Base-by-base conservation (phyloP, 2,113 vertebrate genomes). In the Gymnogyps californianus region DNA sequence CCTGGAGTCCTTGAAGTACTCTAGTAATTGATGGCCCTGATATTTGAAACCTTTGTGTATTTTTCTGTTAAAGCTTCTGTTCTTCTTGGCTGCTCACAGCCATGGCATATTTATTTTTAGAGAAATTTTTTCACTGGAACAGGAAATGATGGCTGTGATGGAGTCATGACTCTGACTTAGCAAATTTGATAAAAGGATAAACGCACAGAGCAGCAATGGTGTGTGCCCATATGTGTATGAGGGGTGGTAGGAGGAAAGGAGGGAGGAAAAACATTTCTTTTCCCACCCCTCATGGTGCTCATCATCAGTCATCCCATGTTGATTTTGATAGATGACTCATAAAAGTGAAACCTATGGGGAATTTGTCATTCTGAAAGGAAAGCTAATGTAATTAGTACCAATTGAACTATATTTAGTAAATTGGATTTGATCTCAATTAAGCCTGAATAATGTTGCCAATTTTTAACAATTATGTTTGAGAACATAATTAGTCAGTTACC, bases 351-450 rank as follows among this genome's bases (percentile, higher is more conserved):
- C 97, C 97, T 98, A 96, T 98, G 95, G 98, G 97, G 98, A 98
- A 97, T 98, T 97, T 97, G 97, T 98, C 97, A 98, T 98, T 98
- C 97, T 95, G 94, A 98, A 97, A 98, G 97, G 97, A 98, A 98
- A 98, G 98, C 98, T 98, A 98, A 98, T 98, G 97, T 97, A 98
- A 98, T 98, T 98, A 98, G 98, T 98, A 98, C 96, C 98, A 98
- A 38, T 38, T 38, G 38, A 38, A 38, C 7, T 38, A 98, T 98
- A 98, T 98, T 98, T 98, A 98, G 98, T 97, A 98, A 98, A 98
- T 98, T 98, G 98, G 98, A 98, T 98, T 98, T 98, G 98, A 51
- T 51, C 51, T 38, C 38, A 38, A 38, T 98, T 98, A 98, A 98
- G 98, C 97, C 97, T 98, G 98, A 97, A 96, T 97, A 98, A 98